Conservation (phyloP, 2,113 vertebrate genomes). For the Pao palembangensis region DNA sequence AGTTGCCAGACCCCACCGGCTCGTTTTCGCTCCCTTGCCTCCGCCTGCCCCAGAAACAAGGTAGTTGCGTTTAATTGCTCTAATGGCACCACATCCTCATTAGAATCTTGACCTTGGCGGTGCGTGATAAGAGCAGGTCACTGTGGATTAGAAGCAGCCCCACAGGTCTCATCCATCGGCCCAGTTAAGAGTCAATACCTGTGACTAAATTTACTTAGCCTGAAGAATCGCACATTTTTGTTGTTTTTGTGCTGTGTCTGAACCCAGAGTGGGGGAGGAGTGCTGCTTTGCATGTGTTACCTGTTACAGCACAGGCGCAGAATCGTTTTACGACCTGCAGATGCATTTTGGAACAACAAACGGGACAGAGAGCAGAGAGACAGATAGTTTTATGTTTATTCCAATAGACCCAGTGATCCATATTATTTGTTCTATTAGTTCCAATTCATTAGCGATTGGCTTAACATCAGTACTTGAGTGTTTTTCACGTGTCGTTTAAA, state of each 20-base stretch:
- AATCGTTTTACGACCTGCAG: too few species aligned
- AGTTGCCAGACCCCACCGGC: conserved; percentile 9
- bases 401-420: too few species aligned
- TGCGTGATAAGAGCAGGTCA: conserved; percentile 67
- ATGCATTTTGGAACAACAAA: too few species aligned
- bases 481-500: too few species aligned
- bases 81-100: conserved; percentile 72
- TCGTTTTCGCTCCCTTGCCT: conserved; percentile 42
- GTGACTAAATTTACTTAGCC: conserved; percentile 33
- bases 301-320: too few species aligned
- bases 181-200: conserved; percentile 59
- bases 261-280: neutral
- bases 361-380: too few species aligned
- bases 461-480: too few species aligned
- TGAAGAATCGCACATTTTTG: conserved; percentile 18
- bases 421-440: too few species aligned
- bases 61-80: conserved; percentile 71
- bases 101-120: conserved; percentile 74
- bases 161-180: conserved; percentile 50
- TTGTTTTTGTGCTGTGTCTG: conserved; percentile 8
- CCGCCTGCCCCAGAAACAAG: conserved; percentile 68
- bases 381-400: too few species aligned
- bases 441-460: too few species aligned
- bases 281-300: neutral
- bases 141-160: conserved; percentile 63